Conservation (phyloP, 2,888 invertebrate species). For the Rhagium mordax region DNA sequence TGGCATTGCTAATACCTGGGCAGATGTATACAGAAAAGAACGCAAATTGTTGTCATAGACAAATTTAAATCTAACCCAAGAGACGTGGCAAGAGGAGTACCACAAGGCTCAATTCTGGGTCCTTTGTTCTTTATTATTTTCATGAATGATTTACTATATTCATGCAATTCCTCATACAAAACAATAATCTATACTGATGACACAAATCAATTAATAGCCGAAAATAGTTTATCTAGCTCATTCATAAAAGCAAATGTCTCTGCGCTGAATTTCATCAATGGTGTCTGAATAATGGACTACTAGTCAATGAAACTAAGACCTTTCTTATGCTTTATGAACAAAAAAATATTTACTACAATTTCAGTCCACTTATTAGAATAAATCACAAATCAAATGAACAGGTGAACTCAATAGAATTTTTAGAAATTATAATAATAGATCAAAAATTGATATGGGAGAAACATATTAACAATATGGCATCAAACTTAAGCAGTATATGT, state of each 20-base stretch:
- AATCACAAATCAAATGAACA: background rate
- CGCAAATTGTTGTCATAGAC: background rate
- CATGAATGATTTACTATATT: conserved; percentile 10
- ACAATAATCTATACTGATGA: conserved; percentile 22
- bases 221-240: background rate
- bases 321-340: background rate
- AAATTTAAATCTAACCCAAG: no score
- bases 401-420: background rate
- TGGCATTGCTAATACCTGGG: background rate
- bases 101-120: conserved; percentile 14
- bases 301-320: conserved; percentile 1
- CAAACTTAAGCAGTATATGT: background rate
- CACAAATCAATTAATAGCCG: conserved; percentile 17
- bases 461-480: background rate
- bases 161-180: conserved; percentile 4
- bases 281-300: background rate
- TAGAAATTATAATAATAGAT: background rate
- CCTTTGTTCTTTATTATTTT: conserved; percentile 16
- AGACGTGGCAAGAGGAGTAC: background rate
- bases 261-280: background rate
- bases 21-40: no score
- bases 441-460: background rate
- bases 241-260: background rate
- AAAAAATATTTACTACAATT: conserved; percentile 13
- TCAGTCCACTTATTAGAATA: background rate